Percentiles rank a stretch among this genome's conserved stretches.
Conservation (phyloP, 2,888 invertebrate species). For the Plebejus argus region DNA sequence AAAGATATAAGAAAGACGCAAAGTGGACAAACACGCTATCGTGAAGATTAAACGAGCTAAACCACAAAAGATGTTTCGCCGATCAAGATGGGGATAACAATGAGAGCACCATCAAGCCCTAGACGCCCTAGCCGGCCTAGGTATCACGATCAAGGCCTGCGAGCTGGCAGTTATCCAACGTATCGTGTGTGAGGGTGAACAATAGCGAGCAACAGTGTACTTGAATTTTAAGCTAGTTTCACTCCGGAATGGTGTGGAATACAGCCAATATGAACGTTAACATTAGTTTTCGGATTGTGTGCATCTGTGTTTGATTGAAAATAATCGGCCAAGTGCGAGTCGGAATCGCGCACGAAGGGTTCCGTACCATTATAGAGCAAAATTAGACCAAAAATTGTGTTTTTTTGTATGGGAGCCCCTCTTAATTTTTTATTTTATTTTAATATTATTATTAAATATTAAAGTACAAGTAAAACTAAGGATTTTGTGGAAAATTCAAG, state of each 20-base stretch:
- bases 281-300: not conserved
- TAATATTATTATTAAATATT: no score
- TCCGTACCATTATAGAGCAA: no score
- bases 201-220: conserved; percentile 39
- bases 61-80: not conserved
- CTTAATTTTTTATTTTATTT: no score
- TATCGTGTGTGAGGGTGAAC: conserved; percentile 39
- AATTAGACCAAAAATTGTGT: no score
- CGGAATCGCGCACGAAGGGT: no score
- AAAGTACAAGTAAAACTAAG: no score
- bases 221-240: conserved; percentile 12
- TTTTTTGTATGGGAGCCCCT: no score
- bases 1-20: not conserved
- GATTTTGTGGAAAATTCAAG: no score
- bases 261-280: not conserved
- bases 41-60: conserved; percentile 9
- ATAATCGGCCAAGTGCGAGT: no score
- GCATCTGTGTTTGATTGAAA: not conserved
- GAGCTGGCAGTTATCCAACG: conserved; percentile 41
- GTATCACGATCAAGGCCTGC: conserved; percentile 41
- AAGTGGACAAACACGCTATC: not conserved
- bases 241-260: not conserved
- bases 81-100: not conserved
- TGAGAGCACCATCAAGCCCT: conserved; percentile 1
- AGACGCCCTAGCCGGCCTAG: conserved; percentile 25